Evolutionary conservation across 2,113 vertebrate species (phyloP).

Genomic region (Ploceus nigricollis): DNA sequence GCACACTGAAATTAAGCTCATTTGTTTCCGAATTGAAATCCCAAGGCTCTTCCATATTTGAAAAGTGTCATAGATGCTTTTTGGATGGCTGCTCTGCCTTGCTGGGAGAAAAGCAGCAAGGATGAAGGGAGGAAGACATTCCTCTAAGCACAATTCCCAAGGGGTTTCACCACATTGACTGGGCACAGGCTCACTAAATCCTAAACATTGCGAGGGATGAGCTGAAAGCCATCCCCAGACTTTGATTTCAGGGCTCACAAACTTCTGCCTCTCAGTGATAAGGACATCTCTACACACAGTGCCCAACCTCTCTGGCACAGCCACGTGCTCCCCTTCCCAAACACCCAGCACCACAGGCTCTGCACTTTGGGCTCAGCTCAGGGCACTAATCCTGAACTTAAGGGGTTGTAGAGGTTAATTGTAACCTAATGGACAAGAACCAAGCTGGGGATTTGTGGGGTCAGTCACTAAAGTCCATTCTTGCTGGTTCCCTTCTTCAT

Average conservation of each 20-base stretch:
- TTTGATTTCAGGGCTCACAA: neutral
- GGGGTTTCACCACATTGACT: neutral
- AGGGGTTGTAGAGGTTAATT: neutral
- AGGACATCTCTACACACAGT: neutral
- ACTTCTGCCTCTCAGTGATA: neutral
- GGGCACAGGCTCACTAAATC: constrained; percentile 3
- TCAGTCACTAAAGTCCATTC: neutral
- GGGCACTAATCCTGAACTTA: neutral
- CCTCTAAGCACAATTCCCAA: neutral
- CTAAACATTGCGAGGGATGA: neutral
- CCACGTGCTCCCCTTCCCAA: accelerated
- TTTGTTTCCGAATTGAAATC: constrained; percentile 48
- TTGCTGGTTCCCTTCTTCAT: neutral
- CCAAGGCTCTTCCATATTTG: neutral
- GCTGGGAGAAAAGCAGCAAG: neutral
- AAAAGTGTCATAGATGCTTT: constrained; percentile 21
- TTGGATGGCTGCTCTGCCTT: constrained; percentile 27
- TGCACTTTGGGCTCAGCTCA: neutral
- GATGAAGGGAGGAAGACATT: neutral
- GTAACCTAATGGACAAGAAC: neutral
- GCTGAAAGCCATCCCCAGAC: neutral
- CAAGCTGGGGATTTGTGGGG: neutral
- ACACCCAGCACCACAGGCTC: neutral
- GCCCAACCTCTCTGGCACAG: neutral
- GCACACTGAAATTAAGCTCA: constrained; percentile 16